Conservation (phyloP, 2,888 invertebrate species). For the Caenorhabditis sp. region DNA sequence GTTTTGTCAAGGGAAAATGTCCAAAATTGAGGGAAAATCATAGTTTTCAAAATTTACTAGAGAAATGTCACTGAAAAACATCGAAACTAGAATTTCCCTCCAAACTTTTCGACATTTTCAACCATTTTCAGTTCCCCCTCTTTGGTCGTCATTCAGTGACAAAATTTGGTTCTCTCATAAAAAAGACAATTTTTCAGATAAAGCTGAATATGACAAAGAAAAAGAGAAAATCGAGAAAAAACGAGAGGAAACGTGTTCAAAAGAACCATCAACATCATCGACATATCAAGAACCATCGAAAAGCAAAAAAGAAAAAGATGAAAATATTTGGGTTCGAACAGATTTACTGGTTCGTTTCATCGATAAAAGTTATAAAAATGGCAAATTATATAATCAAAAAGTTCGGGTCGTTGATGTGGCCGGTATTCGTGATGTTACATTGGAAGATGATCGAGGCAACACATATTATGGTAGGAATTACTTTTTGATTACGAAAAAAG, state of each 20-base stretch:
- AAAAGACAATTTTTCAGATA: constrained; percentile 52
- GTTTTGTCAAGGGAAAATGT: not conserved
- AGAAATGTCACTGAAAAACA: too few species aligned
- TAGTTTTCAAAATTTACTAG: too few species aligned
- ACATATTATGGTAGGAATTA: constrained; percentile 46
- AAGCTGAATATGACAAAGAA: constrained; percentile 48
- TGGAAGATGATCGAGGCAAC: constrained; percentile 48
- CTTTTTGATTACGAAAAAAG: too few species aligned
- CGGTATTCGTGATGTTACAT: constrained; percentile 45
- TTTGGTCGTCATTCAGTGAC: too few species aligned
- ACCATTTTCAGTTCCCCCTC: too few species aligned
- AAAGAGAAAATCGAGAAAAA: constrained; percentile 40
- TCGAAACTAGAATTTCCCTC: too few species aligned
- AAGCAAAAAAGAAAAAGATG: constrained; percentile 12
- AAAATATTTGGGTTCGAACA: constrained; percentile 50
- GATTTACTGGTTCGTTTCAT: constrained; percentile 53
- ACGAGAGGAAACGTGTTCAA: constrained; percentile 2
- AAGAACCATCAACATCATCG: constrained; percentile 4
- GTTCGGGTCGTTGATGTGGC: constrained; percentile 56
- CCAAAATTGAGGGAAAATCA: too few species aligned
- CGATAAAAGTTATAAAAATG: constrained; percentile 46
- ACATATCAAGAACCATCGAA: not conserved
- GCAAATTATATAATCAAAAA: constrained; percentile 44
- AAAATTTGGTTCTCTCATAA: too few species aligned
- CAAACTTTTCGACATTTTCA: too few species aligned